Evolutionary conservation across 92 coral and sea anemone species (phyloP), one percentile per base, ranked within the genome.

Genomic region (Palythoa grandis): DNA sequence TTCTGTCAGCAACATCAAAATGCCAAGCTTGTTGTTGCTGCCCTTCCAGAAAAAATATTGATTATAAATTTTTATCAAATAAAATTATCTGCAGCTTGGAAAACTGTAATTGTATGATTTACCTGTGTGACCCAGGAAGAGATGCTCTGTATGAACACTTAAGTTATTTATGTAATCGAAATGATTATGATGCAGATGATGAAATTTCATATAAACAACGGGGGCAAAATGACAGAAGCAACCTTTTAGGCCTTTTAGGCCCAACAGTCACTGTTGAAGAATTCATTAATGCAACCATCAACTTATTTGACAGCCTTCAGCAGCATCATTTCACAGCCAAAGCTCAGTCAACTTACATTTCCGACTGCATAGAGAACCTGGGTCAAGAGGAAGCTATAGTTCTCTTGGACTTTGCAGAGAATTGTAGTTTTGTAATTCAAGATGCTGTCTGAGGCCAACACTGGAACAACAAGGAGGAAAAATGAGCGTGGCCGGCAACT

Each of bases 341-440:
- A 5, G 68, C 4, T 14, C 68, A 60, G 68, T 60, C 68, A 60
- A 17, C 68, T 14, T 60, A 60, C 68, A 60, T 60, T 76, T 23
- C 82, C 19, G 50, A 20, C 67, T 25, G 19, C 19, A 72, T 47
- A 65, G 78, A 63, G 13, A 54, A 5, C 69, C 78, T 39, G 58
- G 12, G n/a, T 61, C 47, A 38, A 72, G 82, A 68, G 29, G 70
- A 61, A 20, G 57, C 88, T 29, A 56, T 73, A 37, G 88, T 54
- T 7, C 70, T 84, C 40, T 15, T 84, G 1, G 82, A 84, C 71
- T 73, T 84, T 71, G 88, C 82, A 2, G 88, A 84, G 15, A 73
- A 84, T 37, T 84, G 72, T 40, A 56, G 72, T 29, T 29, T 29
- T 29, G 35, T 29, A 29, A 29, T 29, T 29, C 35, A 29, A 29